phyloP scores from a whole-genome alignment of 2,113 vertebrate species.

The Coturnix japonica region DNA sequence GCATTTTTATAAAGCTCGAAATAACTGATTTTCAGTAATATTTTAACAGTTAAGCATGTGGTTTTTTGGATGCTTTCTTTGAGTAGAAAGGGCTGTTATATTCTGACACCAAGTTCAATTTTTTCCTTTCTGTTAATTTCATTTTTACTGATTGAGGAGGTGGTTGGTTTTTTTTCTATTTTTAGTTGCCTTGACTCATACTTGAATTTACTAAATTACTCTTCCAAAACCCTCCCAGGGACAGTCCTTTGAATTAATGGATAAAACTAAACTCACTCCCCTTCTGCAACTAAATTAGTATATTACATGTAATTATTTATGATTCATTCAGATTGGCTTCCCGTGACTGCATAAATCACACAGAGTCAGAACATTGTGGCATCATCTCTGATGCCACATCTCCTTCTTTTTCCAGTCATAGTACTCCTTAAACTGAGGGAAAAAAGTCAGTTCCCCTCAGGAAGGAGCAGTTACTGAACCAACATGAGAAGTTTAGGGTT shows the following conservation, averaged over 20 bases:
- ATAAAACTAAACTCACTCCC: slow-evolving; percentile 31
- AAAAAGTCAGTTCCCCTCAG: not conserved
- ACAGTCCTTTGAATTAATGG: slow-evolving; percentile 41
- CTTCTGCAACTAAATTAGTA: slow-evolving; percentile 27
- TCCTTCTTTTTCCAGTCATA: slow-evolving; percentile 15
- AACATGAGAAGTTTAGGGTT: not conserved
- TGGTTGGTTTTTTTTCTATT: not conserved
- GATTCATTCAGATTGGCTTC: slow-evolving; percentile 50
- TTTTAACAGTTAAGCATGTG: not conserved
- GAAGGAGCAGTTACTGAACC: not conserved
- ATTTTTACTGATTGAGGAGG: not conserved
- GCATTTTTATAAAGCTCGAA: not conserved
- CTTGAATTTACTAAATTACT: slow-evolving; percentile 16
- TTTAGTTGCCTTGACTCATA: slow-evolving; percentile 17
- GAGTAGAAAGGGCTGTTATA: not conserved
- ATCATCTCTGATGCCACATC: slow-evolving; percentile 10
- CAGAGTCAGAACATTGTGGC: not conserved
- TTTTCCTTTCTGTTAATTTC: not conserved
- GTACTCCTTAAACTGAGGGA: not conserved
- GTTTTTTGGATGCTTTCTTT: not conserved
- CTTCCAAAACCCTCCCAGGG: not conserved
- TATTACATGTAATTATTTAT: slow-evolving; percentile 52
- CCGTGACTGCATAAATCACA: slow-evolving; percentile 23
- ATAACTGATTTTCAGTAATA: not conserved
- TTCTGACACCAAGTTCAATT: not conserved